Conservation (phyloP, 53 echinoderm and acorn worm species). For the Stichopus horrens region DNA sequence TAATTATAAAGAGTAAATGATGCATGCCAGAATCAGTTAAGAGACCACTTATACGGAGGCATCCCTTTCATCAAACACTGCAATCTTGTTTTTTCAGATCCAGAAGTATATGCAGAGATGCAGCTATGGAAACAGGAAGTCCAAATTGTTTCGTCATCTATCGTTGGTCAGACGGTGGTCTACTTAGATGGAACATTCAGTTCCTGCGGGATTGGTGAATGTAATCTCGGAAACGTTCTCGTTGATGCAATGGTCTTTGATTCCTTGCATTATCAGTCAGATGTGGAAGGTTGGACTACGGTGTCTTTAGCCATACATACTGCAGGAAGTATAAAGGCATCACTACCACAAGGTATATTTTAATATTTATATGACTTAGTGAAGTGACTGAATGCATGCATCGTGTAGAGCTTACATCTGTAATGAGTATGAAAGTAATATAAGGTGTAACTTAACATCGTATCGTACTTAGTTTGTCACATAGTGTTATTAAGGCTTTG, state of each 20-base stretch:
- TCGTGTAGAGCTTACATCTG: no score
- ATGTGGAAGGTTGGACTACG: slow-evolving; percentile 54
- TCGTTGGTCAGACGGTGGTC: slow-evolving; percentile 67
- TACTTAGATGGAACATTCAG: slow-evolving; percentile 59
- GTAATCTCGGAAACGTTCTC: slow-evolving; percentile 82
- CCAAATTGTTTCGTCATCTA: slow-evolving; percentile 52
- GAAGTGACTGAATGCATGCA: no score
- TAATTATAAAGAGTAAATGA: no score
- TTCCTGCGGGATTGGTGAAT: slow-evolving; percentile 72
- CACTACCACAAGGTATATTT: slow-evolving; percentile 52
- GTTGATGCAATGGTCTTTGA: slow-evolving; percentile 75
- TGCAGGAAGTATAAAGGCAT: slow-evolving; percentile 69
- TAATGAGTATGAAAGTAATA: no score
- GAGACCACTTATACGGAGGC: not conserved
- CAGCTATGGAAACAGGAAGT: slow-evolving; percentile 57
- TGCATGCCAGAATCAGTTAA: not conserved
- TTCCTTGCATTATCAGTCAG: not conserved
- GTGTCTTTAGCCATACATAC: slow-evolving; percentile 74
- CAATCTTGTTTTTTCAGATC: slow-evolving; percentile 52
- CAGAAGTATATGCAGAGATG: slow-evolving; percentile 54
- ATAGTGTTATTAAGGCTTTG: no score
- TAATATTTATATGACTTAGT: no score
- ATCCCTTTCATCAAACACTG: not conserved
- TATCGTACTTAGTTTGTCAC: no score
- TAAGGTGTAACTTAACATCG: no score